Evolutionary conservation across 64 coral and sea anemone genomes (phyloP), one percentile per base, ranked within the genome.

Genomic region (Dendronephthya gigantea): DNA sequence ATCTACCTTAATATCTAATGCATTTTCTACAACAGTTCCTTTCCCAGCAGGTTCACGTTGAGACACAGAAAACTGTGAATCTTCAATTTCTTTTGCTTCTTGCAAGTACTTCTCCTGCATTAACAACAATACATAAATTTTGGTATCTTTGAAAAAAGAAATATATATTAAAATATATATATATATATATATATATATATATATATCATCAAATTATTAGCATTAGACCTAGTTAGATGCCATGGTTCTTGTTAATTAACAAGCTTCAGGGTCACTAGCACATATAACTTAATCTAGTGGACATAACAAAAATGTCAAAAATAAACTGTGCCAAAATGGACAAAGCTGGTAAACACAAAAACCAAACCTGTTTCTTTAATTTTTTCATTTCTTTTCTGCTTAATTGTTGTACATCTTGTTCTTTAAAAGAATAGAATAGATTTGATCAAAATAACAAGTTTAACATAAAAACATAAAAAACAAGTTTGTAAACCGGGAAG

Each of bases 21-120:
- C 95, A 93, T 98, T 98, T 37, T 98, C 95, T 50, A 93, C 55
- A 41, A 93, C 75, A 40, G 70, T 84, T 55, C 38, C 88, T 72
- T 93, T 98, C 33, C 89, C 31, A 55, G 95, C 91, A 10, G 95
- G 88, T 83, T 98, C 95, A 28, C 91, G 89, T 69, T 98, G 95
- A 48, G 95, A 98, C 49, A 98, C 92, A 19, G 95, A 93, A 87
- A 98, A 98, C 51, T 98, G 95, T 56, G 92, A 93, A 4, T 88
- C 88, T 70, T 90, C 95, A 39, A 88, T 84, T 69, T 98, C 87
- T 85, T 93, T 88, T 56, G 86, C 72, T 84, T 98, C 95, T 35
- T 75, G 51, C 85, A 91, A 88, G 87, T 90, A 98, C 39, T 98
- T 98, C 66, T 81, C 89, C 95, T 98, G 85, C 33, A 6, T 66